A percentile compares a stretch with the other conserved stretches of the same genome.
phyloP scores from a whole-genome alignment of 2,888 invertebrate genomes.

The Lithophane semibrunnea region DNA sequence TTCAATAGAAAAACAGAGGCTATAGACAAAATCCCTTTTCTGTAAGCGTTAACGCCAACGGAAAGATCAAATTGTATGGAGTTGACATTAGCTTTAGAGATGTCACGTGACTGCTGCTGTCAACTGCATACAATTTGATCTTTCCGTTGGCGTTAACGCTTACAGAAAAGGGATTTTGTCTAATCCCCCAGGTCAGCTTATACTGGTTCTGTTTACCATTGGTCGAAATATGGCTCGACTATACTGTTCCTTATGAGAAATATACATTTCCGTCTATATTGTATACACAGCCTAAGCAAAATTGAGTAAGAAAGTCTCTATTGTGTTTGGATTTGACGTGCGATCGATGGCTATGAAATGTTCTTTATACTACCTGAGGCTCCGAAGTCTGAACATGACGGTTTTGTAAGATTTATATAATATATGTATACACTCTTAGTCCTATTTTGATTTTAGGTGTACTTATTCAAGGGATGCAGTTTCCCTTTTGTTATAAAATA shows the following conservation, averaged over 20 bases:
- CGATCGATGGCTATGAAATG: constrained; percentile 61
- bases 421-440: constrained; percentile 40
- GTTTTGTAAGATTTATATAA: constrained; percentile 20
- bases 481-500: constrained; percentile 47
- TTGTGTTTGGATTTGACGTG: constrained; percentile 51
- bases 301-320: constrained; percentile 28
- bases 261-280: not conserved
- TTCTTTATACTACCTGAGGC: constrained; percentile 43
- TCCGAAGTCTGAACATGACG: constrained; percentile 28
- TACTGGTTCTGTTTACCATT: not conserved
- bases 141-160: no score
- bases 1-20: not conserved
- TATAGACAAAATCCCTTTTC: no score
- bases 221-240: not conserved
- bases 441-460: constrained; percentile 7
- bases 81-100: no score
- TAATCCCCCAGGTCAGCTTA: no score
- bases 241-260: not conserved
- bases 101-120: no score
- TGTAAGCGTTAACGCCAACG: no score
- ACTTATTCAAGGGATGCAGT: constrained; percentile 11
- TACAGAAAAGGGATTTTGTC: no score
- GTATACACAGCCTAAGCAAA: constrained; percentile 19
- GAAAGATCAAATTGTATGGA: no score
- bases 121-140: no score